phyloP scores from a whole-genome alignment of 1,140 invertebrate species.

The Cylas formicarius region DNA sequence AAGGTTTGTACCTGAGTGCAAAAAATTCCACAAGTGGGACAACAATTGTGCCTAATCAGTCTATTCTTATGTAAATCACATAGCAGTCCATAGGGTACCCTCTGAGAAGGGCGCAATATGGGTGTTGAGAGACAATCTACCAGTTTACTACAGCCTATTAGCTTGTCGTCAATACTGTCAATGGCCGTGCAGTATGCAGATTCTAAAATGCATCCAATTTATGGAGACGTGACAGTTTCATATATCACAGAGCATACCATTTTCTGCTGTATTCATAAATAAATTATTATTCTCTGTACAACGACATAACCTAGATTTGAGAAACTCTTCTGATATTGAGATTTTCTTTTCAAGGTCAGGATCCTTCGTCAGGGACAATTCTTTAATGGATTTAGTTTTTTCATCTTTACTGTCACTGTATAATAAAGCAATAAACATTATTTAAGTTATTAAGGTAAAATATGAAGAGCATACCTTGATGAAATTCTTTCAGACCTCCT shows the following conservation, averaged over 20 bases:
- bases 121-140: slow-evolving; percentile 26
- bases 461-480: slow-evolving; percentile 15
- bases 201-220: slow-evolving; percentile 21
- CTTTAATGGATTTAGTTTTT: no score
- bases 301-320: slow-evolving; percentile 8
- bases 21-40: slow-evolving; percentile 83
- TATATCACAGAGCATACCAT: slow-evolving; percentile 2
- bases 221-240: neutral
- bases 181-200: slow-evolving; percentile 32
- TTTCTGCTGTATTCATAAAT: slow-evolving; percentile 9
- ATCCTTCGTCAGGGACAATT: no score
- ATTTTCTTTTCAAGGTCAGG: no score
- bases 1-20: slow-evolving; percentile 65
- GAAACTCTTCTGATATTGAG: no score
- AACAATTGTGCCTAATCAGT: slow-evolving; percentile 76
- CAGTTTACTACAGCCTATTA: slow-evolving; percentile 36
- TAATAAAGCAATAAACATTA: neutral
- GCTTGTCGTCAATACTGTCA: slow-evolving; percentile 33
- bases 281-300: slow-evolving; percentile 19
- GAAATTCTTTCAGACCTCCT: slow-evolving; percentile 25
- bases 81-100: slow-evolving; percentile 76
- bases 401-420: slow-evolving; percentile 4
- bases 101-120: slow-evolving; percentile 66
- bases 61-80: slow-evolving; percentile 75
- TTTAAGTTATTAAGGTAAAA: neutral